Base-by-base conservation (phyloP, 2,888 invertebrate genomes). In the Antheraea assamensis region DNA sequence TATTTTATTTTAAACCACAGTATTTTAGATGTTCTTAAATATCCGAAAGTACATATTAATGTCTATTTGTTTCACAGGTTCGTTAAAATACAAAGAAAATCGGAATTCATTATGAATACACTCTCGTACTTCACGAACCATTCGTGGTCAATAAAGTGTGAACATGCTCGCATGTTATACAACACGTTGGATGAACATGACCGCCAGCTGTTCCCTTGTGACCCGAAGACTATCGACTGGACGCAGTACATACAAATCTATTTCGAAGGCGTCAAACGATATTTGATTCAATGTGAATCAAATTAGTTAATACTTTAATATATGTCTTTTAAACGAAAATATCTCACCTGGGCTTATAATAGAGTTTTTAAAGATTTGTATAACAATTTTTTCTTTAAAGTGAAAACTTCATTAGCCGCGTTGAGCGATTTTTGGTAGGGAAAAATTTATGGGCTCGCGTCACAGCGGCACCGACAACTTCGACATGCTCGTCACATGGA, bases 151-250 rank as follows among this genome's bases (percentile, higher is more conserved):
- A 97, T 98, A 90, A 96, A 96, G 81, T 96, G 97, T 78, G 96
- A 96, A 76, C 97, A 97, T 82, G 96, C 97, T 8, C 92, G 95
- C 78, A 92, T 92, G 52, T 90, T 98, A 76, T 95, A 95, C 77
- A 89, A 95, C 70, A 91, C 92, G 71, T 91, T 96, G 78, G 96
- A 95, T 80, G 92, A 95, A 58, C 90, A 92, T 70, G 98, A 98
- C 88, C 95, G 95, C 72, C 93, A 96, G 85, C 95, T 94, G 72
- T 98, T 98, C 88, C 96, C 96, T 80, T 98, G 98, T 86, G 97
- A 98, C 87, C 96, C 97, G 31, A 94, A 95, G 76, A 95, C 96
- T 86, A 97, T 98, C 77, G 94, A 97, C 84, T 98, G 98, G 98
- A 95, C 96, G 47, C 95, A 96, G 49, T 98, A 98, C 88, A 95